phyloP scores from a whole-genome alignment of 2,797 vertebrate genomes.

The Emydoidea blandingii region DNA sequence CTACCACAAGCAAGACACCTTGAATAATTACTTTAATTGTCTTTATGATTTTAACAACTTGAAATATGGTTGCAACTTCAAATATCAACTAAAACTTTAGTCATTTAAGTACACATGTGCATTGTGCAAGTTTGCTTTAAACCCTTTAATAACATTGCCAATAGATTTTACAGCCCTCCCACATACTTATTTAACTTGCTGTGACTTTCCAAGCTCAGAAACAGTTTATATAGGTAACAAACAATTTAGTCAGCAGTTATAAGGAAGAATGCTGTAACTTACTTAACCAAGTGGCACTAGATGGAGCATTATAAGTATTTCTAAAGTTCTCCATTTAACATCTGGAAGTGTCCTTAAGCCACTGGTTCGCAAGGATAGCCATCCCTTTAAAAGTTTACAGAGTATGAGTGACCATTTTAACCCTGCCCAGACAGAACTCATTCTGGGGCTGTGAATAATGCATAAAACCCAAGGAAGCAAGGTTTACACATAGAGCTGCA shows the following conservation, averaged over 20 bases:
- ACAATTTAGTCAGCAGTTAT: background rate
- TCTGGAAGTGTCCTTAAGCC: background rate
- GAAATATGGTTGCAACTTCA: background rate
- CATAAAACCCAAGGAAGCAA: background rate
- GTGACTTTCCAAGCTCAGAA: background rate
- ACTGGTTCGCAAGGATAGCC: background rate
- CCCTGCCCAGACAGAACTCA: background rate
- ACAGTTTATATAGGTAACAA: background rate
- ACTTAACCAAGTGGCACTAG: background rate
- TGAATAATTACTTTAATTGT: background rate
- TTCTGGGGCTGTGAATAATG: background rate
- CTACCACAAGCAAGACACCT: background rate
- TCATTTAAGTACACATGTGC: background rate
- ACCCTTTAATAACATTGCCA: background rate
- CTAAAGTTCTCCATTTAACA: background rate
- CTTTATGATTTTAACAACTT: background rate
- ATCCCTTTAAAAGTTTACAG: constrained; percentile 5
- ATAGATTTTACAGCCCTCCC: background rate
- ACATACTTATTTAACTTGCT: background rate
- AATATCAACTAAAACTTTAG: background rate
- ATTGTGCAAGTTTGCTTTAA: background rate
- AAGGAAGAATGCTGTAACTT: background rate
- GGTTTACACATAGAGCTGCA: background rate
- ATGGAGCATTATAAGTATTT: rapidly evolving
- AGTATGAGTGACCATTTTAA: background rate